phyloP scores from a whole-genome alignment of 2,113 vertebrate genomes.

The Lampris megalopsis region DNA sequence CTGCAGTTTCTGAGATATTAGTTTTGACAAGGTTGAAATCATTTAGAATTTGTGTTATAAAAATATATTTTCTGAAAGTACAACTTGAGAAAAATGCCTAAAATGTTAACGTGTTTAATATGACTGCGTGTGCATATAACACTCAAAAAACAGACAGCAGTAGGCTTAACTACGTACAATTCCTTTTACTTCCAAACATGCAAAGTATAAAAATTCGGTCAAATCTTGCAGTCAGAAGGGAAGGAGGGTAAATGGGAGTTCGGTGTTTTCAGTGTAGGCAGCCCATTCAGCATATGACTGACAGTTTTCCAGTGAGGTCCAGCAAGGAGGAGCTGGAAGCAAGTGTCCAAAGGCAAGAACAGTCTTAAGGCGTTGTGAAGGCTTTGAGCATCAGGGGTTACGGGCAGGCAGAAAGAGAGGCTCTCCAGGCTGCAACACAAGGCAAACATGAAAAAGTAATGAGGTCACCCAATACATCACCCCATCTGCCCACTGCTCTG shows the following conservation, averaged over 20 bases:
- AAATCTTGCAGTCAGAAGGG: conserved; percentile 55
- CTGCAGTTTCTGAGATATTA: conserved; percentile 15
- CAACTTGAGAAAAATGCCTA: conserved; percentile 50
- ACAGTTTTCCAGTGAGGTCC: conserved; percentile 59
- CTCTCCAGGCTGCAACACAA: conserved; percentile 67
- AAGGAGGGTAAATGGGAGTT: conserved; percentile 8
- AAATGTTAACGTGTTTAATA: conserved; percentile 29
- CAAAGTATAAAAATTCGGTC: conserved; percentile 76
- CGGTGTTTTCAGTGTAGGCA: conserved; percentile 32
- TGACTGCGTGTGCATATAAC: conserved; percentile 57
- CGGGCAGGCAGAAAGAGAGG: conserved; percentile 35
- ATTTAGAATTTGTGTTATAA: conserved; percentile 45
- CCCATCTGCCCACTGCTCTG: conserved; percentile 45
- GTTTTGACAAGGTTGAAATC: conserved; percentile 34
- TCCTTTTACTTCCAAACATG: conserved; percentile 46
- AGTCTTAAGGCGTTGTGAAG: conserved; percentile 15
- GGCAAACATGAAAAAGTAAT: conserved; percentile 39
- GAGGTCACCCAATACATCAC: conserved; percentile 61
- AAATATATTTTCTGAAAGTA: conserved; percentile 46
- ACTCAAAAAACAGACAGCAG: conserved; percentile 50
- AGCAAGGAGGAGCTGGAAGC: conserved; percentile 11
- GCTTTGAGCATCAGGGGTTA: conserved; percentile 44
- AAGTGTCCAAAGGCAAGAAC: neutral
- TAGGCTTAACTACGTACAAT: conserved; percentile 39
- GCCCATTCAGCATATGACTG: conserved; percentile 35